A percentile compares a stretch with the other conserved stretches of the same genome.
These are phyloP conservation scores for Urocitellus parryii DNA, from an alignment of 2,113 vertebrate species.

Conservation along the genomic window DNA sequence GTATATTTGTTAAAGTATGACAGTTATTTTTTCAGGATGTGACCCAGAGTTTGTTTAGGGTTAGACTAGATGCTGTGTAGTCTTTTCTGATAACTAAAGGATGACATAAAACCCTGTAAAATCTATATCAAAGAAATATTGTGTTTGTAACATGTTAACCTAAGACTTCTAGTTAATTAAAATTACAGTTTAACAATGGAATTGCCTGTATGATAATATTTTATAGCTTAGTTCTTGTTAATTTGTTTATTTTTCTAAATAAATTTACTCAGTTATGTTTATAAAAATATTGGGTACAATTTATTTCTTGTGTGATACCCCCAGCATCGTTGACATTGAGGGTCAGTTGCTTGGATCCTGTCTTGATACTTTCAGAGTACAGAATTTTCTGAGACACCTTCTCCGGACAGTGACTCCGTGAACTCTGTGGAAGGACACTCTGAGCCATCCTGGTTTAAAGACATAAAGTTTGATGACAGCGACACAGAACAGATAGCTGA, in stretches of 20 bases:
- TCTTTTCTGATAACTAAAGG: neutral
- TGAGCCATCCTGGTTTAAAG: constrained; percentile 99
- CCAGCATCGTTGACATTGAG: neutral
- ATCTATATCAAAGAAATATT: constrained; percentile 15
- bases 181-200: constrained; percentile 29
- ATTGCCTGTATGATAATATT: neutral
- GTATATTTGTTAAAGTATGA: neutral
- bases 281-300: neutral
- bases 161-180: neutral
- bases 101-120: neutral
- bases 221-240: constrained; percentile 29
- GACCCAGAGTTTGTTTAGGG: neutral
- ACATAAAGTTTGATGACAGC: constrained; percentile 99
- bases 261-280: neutral
- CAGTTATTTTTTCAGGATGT: neutral
- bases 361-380: constrained; percentile 90
- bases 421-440: constrained; percentile 99
- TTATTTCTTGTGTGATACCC: neutral
- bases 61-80: constrained; percentile 21
- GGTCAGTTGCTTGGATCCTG: neutral
- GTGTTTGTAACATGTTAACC: neutral
- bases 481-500: constrained; percentile 97
- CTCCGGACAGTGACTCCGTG: constrained; percentile 97
- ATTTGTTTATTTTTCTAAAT: neutral
- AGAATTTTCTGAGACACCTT: constrained; percentile 97